Conservation (phyloP, 1,140 invertebrate genomes). For the Littorina saxatilis region DNA sequence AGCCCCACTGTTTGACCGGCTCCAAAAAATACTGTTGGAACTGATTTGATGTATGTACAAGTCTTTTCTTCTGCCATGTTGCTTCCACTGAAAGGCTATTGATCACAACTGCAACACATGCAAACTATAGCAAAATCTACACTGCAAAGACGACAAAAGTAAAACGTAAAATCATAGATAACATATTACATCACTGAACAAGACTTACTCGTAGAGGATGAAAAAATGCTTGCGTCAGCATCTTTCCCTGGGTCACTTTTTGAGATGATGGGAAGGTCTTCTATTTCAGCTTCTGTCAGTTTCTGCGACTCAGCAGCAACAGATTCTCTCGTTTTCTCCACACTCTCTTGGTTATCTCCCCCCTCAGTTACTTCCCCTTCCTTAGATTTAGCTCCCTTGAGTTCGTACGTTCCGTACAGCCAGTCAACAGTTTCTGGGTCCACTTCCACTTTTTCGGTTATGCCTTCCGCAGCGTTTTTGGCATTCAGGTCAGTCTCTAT, state of each 20-base stretch:
- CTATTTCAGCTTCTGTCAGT: not conserved
- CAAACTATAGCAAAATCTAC: too few species aligned
- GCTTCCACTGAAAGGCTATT: not conserved
- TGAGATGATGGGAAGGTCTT: constrained; percentile 25
- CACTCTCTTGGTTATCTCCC: constrained; percentile 14
- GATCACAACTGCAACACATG: not conserved
- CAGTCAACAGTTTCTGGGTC: constrained; percentile 69
- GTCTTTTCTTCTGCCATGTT: too few species aligned
- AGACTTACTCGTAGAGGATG: not conserved
- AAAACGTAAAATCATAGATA: not conserved
- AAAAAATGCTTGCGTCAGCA: not conserved
- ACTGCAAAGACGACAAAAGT: constrained; percentile 8
- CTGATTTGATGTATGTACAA: too few species aligned
- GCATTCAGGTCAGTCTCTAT: constrained; percentile 67
- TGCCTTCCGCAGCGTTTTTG: constrained; percentile 49
- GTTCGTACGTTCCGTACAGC: constrained; percentile 66
- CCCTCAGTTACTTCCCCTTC: not conserved
- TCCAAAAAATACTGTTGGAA: too few species aligned
- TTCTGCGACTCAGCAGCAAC: not conserved
- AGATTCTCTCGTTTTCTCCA: not conserved
- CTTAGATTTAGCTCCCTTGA: constrained; percentile 46
- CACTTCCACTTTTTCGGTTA: constrained; percentile 57
- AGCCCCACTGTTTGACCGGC: too few species aligned
- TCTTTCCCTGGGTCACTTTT: constrained; percentile 3
- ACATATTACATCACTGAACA: not conserved